phyloP scores from a whole-genome alignment of 2,888 invertebrate genomes.

The Caenorhabditis plicata region DNA sequence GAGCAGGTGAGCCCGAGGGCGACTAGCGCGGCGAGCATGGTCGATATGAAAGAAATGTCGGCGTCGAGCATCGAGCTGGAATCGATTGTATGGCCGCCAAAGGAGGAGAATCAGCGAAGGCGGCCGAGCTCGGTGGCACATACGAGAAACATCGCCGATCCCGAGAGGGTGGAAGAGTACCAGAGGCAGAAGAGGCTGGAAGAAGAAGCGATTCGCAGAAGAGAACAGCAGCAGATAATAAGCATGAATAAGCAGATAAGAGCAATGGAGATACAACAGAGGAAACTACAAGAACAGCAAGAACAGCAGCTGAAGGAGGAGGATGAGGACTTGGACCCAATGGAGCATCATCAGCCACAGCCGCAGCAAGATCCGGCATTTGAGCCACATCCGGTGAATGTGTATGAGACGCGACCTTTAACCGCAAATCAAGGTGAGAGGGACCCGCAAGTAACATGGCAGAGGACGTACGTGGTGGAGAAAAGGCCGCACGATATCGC shows the following conservation, averaged over 20 bases:
- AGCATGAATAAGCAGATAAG: constrained; percentile 53
- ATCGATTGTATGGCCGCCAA: constrained; percentile 62
- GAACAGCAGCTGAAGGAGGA: constrained; percentile 1
- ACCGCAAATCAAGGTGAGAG: constrained; percentile 28
- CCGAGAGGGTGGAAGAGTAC: constrained; percentile 57
- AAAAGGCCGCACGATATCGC: constrained; percentile 42
- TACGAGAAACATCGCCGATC: constrained; percentile 55
- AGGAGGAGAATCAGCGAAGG: constrained; percentile 38
- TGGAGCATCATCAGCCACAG: constrained; percentile 2
- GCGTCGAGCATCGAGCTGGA: constrained; percentile 48
- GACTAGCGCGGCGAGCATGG: no score
- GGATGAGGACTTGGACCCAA: constrained; percentile 5
- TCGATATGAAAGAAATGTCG: constrained; percentile 31
- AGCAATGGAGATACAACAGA: constrained; percentile 55
- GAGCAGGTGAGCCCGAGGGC: constrained; percentile 59
- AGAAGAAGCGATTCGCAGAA: constrained; percentile 51
- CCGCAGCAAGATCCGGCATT: constrained; percentile 2
- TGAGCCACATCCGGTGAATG: constrained; percentile 35
- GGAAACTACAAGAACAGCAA: constrained; percentile 41
- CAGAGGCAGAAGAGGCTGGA: constrained; percentile 56
- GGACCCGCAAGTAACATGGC: constrained; percentile 15
- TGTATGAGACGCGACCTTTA: constrained; percentile 62
- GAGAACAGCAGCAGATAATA: constrained; percentile 46
- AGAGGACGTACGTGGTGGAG: constrained; percentile 56
- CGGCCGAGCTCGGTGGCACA: constrained; percentile 51